phyloP scores from a whole-genome alignment of 53 echinoderm and acorn worm species.

The Henricia sp. region DNA sequence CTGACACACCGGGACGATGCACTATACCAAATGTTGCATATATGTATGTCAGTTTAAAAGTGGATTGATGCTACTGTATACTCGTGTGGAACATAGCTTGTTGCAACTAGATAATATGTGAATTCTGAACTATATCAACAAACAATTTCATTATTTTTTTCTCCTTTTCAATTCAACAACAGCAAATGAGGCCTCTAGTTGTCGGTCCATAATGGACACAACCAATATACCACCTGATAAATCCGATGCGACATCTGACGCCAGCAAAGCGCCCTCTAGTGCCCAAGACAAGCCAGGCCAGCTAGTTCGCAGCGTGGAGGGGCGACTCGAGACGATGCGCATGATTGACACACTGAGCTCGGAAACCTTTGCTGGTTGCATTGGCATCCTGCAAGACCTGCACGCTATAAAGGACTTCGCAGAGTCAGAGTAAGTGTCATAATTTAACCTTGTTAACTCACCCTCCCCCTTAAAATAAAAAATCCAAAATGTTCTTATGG shows the following conservation, averaged over 20 bases:
- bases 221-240: background rate
- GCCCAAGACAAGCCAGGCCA: slow-evolving; percentile 42
- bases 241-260: background rate
- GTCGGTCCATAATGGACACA: background rate
- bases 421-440: slow-evolving; percentile 98
- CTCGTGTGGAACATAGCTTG: too few relatives aligned
- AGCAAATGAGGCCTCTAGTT: slow-evolving; percentile 8
- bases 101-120: too few relatives aligned
- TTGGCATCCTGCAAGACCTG: slow-evolving; percentile 87
- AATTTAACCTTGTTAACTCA: too few relatives aligned
- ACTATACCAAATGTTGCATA: too few relatives aligned
- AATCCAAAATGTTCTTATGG: too few relatives aligned
- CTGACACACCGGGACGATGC: too few relatives aligned
- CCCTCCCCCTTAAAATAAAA: too few relatives aligned
- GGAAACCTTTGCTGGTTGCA: slow-evolving; percentile 92
- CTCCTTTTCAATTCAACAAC: too few relatives aligned
- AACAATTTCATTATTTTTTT: background rate
- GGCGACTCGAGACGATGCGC: slow-evolving; percentile 75
- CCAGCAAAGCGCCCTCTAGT: slow-evolving; percentile 20
- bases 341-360: slow-evolving; percentile 90
- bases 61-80: too few relatives aligned
- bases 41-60: too few relatives aligned
- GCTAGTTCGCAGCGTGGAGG: slow-evolving; percentile 67
- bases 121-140: too few relatives aligned
- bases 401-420: slow-evolving; percentile 87